A percentile compares a stretch with the other conserved stretches of the same genome.
Conservation (phyloP, 2,888 invertebrate species). For the Luperina nickerlii region DNA sequence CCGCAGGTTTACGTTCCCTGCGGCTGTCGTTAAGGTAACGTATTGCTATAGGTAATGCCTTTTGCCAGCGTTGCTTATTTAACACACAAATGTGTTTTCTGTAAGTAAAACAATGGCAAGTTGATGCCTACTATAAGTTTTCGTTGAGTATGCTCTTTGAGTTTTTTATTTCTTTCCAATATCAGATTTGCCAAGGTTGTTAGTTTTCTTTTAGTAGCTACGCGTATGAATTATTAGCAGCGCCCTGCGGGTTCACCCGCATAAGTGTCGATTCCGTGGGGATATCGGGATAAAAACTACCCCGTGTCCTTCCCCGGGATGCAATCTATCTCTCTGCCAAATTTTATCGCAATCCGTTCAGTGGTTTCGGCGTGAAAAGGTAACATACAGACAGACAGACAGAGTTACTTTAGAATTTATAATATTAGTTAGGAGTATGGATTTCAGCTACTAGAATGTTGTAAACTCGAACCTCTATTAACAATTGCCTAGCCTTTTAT, state of each 20-base stretch:
- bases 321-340: no score
- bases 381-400: no score
- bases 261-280: no score
- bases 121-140: slow-evolving; percentile 41
- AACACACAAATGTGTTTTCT: slow-evolving; percentile 64
- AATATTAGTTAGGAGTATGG: no score
- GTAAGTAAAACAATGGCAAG: slow-evolving; percentile 57
- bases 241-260: no score
- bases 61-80: slow-evolving; percentile 69
- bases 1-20: slow-evolving; percentile 72
- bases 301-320: no score
- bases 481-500: background rate
- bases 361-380: no score
- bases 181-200: background rate
- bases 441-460: background rate
- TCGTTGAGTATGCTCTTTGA: slow-evolving; percentile 15
- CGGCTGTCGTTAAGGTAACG: slow-evolving; percentile 77
- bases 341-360: no score
- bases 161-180: slow-evolving; percentile 33
- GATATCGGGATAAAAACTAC: no score
- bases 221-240: background rate
- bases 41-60: slow-evolving; percentile 74
- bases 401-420: no score
- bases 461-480: background rate
- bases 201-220: background rate